These are phyloP conservation scores for Xiphophorus maculatus DNA, from an alignment of 2,113 vertebrate genomes.

Conservation along the genomic window DNA sequence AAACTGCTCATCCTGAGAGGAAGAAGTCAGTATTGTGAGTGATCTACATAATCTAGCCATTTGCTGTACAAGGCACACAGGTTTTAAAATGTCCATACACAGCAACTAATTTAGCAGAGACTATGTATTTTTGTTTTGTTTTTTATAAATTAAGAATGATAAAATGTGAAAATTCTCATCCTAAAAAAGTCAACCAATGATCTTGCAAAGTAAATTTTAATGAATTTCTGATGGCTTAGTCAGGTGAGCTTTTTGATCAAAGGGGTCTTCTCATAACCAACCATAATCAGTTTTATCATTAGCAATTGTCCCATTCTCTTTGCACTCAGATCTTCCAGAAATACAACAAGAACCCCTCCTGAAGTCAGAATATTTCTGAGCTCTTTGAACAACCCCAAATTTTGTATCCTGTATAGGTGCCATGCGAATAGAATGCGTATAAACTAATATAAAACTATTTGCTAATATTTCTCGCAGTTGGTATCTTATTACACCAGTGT, in stretches of 20 bases:
- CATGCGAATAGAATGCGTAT: not conserved
- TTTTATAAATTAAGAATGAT: not conserved
- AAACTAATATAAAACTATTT: too few relatives aligned
- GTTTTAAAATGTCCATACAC: too few relatives aligned
- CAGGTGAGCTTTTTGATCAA: not conserved
- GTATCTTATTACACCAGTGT: too few relatives aligned
- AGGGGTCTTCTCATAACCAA: not conserved
- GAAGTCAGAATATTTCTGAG: too few relatives aligned
- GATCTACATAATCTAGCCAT: slow-evolving; percentile 13
- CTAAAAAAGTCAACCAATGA: not conserved
- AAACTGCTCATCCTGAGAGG: slow-evolving; percentile 43
- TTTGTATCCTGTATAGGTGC: not conserved
- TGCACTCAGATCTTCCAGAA: not conserved
- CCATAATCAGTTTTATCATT: not conserved
- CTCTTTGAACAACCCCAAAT: not conserved
- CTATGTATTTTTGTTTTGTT: not conserved
- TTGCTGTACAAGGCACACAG: not conserved
- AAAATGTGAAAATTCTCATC: not conserved
- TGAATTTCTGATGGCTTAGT: not conserved
- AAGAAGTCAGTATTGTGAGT: slow-evolving; percentile 26
- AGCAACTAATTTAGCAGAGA: not conserved
- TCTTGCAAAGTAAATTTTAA: not conserved
- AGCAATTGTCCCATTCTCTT: not conserved
- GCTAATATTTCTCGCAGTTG: too few relatives aligned
- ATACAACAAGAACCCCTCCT: not conserved